Evolutionary conservation across 2,888 invertebrate genomes (phyloP), one percentile per base, ranked within the genome.

Genomic region (Noctua comes): DNA sequence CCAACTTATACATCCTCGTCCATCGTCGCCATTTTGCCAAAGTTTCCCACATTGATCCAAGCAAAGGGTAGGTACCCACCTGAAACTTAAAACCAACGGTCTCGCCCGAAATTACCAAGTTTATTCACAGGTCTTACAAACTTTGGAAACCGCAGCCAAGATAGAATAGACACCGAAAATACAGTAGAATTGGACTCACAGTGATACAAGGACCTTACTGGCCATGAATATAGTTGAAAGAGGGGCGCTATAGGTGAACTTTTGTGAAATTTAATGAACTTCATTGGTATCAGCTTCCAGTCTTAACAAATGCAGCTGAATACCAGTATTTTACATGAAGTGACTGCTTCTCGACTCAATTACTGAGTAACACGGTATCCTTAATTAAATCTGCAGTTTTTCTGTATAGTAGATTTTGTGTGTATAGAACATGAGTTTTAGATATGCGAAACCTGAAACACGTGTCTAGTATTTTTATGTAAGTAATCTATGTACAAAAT

Each of bases 51-150:
- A 82, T 54, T 68, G 31, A 65, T 48, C 72, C 64, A 68, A 51
- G 51, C 18, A 66, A 57, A 18, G 43, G 66, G 59, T 78, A 40
- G 66, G 59, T 78, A 62, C 68, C 62, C 36, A 72, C 27, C 65
- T 71, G 65, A 78, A 79, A 70, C 51, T 43, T 68, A 65, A 80
- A 82, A 73, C 65, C n/a, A 70, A 82, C 75, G 36, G 65, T 62
- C 80, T 74, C 69, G 57, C 51, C 40, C 64, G 48, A 76, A 82
- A 79, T 78, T 68, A 80, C 76, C n/a, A 85, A 88, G 83, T 88
- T 84, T 75, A 77, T 78, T 76, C 77, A 68, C 51, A 27, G 13
- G 59, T 75, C 74, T 83, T 64, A 43, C 31, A 72, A 83, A 86
- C 76, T 88, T 87, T 24, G 16, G 13, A 68, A 81, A 82, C 87